These are phyloP conservation scores for Odontocerum albicorne DNA, from an alignment of 2,888 invertebrate genomes.

Conservation along the genomic window DNA sequence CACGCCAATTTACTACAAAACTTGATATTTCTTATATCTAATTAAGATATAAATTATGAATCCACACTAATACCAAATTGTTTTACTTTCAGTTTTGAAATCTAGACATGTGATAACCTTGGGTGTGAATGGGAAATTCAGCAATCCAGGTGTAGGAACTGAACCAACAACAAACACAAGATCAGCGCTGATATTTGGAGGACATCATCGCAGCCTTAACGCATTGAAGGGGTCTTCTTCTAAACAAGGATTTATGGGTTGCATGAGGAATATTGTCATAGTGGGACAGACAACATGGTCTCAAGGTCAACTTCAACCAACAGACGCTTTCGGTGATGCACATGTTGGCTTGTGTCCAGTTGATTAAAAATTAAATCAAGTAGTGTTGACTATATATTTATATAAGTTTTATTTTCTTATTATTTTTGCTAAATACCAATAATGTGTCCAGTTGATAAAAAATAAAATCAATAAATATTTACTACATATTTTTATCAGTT, in stretches of 20 bases:
- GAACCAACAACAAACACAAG: constrained; percentile 71
- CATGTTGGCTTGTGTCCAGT: constrained; percentile 79
- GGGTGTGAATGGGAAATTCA: constrained; percentile 79
- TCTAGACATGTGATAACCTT: constrained; percentile 88
- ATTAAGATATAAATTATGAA: neutral
- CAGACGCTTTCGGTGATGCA: constrained; percentile 70
- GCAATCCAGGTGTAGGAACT: constrained; percentile 70
- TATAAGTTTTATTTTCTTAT: too few species aligned
- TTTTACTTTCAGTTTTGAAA: constrained; percentile 68
- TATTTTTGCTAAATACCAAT: too few species aligned
- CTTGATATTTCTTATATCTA: neutral
- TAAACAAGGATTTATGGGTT: constrained; percentile 74
- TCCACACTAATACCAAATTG: too few species aligned
- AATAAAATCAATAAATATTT: too few species aligned
- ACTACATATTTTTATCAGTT: too few species aligned
- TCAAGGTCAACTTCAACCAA: constrained; percentile 44
- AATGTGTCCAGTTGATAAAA: too few species aligned
- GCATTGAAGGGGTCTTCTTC: constrained; percentile 67
- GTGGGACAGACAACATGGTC: constrained; percentile 1
- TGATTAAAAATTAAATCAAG: constrained; percentile 62
- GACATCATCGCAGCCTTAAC: constrained; percentile 64
- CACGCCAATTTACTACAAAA: neutral
- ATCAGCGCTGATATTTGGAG: constrained; percentile 89
- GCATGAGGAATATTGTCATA: constrained; percentile 68
- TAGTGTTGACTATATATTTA: too few species aligned